Evolutionary conservation across 2,888 invertebrate species (phyloP).

Genomic region (Cynaeus angustus): DNA sequence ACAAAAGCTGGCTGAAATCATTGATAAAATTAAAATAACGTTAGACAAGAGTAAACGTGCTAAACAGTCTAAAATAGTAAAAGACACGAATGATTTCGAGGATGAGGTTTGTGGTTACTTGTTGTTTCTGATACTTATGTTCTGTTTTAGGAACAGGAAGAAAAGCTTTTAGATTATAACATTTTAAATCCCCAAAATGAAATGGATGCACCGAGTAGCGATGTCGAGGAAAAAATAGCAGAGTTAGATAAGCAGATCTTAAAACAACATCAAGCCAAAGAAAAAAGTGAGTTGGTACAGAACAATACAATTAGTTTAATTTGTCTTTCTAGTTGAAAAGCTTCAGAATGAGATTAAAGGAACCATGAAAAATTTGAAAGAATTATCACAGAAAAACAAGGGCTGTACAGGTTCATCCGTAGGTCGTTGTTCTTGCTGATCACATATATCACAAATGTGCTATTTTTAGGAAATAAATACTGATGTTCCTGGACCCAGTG

Average conservation of each 20-base stretch:
- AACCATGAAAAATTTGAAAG: background rate
- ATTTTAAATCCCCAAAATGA: background rate
- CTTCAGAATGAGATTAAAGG: background rate
- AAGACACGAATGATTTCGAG: background rate
- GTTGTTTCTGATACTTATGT: background rate
- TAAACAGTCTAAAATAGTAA: no score
- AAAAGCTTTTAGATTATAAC: background rate
- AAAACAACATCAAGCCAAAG: conserved; percentile 13
- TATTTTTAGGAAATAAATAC: no score
- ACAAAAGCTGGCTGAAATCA: background rate
- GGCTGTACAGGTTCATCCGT: no score
- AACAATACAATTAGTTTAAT: background rate
- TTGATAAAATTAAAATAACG: conserved; percentile 10
- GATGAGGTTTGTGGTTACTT: background rate
- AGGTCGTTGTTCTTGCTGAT: no score
- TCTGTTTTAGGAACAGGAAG: background rate
- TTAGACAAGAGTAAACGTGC: conserved; percentile 12
- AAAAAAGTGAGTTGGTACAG: conserved; percentile 2
- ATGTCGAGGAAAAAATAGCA: background rate
- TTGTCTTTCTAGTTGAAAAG: background rate
- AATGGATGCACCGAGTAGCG: background rate
- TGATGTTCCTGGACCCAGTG: no score
- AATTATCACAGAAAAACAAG: background rate
- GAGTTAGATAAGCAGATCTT: conserved; percentile 5
- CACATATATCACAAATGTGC: no score